phyloP scores from a whole-genome alignment of 2,888 invertebrate genomes.

The Julus scanicus region DNA sequence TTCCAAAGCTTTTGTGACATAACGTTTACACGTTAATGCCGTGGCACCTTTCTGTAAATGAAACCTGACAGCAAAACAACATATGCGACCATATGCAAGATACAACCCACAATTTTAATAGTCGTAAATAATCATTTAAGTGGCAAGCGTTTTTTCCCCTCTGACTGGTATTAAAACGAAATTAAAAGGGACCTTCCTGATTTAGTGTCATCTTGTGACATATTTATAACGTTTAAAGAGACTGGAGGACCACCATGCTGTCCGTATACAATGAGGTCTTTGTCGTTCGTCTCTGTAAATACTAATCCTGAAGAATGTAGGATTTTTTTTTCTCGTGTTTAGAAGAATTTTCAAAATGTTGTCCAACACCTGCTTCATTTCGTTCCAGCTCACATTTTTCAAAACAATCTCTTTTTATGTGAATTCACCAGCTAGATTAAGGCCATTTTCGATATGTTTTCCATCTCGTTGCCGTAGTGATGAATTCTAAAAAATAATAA shows the following conservation, averaged over 20 bases:
- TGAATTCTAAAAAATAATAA: too few relatives aligned
- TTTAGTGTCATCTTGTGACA: neutral
- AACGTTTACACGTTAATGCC: too few relatives aligned
- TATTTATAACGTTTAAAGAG: slow-evolving; percentile 20
- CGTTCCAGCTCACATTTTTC: neutral
- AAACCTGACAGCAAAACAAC: neutral
- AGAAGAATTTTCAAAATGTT: neutral
- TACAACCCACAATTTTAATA: neutral
- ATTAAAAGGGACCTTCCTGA: slow-evolving; percentile 19
- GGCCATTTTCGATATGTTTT: too few relatives aligned
- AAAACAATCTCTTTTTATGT: too few relatives aligned
- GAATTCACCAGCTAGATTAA: too few relatives aligned
- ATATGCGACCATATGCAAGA: neutral
- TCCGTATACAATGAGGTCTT: neutral
- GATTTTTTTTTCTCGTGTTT: neutral
- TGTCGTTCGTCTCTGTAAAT: neutral
- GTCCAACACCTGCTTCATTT: neutral
- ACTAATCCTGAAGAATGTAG: too few relatives aligned
- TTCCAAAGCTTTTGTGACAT: too few relatives aligned
- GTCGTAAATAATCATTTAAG: slow-evolving; percentile 11
- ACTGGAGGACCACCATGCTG: neutral
- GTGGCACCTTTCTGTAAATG: neutral
- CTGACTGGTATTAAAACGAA: neutral
- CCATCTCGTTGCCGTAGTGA: too few relatives aligned
- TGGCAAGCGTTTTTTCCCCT: neutral